phyloP scores from a whole-genome alignment of 2,888 invertebrate species.

The Sepiola atlantica region DNA sequence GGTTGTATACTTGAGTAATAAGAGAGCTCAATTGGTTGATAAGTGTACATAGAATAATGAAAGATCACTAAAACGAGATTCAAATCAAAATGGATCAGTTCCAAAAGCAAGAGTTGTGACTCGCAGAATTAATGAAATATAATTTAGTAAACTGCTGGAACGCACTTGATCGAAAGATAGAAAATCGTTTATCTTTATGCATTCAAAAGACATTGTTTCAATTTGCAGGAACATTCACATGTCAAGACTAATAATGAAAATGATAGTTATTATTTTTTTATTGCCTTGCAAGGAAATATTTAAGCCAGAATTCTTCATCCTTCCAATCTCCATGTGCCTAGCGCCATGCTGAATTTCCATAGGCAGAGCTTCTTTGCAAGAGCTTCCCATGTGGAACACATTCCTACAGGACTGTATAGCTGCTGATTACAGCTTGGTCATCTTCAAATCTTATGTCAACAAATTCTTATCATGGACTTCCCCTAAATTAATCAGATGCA shows the following conservation, averaged over 20 bases:
- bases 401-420: too few species aligned
- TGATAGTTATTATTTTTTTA: neutral
- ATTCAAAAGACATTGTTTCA: neutral
- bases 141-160: neutral
- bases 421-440: too few species aligned
- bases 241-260: neutral
- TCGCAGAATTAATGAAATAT: neutral
- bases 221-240: neutral
- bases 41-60: neutral
- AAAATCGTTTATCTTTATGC: neutral
- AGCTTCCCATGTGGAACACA: too few species aligned
- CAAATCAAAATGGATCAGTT: neutral
- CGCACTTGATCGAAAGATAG: neutral
- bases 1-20: slow-evolving; percentile 32
- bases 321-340: too few species aligned
- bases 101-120: neutral
- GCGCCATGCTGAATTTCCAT: too few species aligned
- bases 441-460: too few species aligned
- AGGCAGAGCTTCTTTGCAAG: too few species aligned
- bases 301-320: too few species aligned
- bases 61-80: neutral
- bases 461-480: too few species aligned
- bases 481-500: too few species aligned
- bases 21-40: neutral
- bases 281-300: neutral